A percentile compares a stretch with the other conserved stretches of the same genome.
These are phyloP conservation scores for Crotalus viridis DNA, from an alignment of 2,113 vertebrate species.

Conservation along the genomic window DNA sequence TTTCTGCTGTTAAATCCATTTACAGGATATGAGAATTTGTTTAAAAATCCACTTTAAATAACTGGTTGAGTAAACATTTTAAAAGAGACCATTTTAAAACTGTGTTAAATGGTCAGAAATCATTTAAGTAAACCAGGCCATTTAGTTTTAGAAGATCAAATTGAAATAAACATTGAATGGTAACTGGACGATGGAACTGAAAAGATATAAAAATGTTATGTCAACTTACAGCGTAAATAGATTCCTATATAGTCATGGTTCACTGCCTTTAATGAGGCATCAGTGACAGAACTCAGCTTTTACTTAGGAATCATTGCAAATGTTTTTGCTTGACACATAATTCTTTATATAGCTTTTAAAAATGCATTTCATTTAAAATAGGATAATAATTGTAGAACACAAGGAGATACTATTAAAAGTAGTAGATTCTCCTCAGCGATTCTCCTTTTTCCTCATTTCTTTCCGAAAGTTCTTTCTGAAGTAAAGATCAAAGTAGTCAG, in stretches of 20 bases:
- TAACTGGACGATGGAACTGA: neutral
- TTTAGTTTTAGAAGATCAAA: constrained; percentile 9
- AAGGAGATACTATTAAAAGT: neutral
- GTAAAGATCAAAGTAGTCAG: neutral
- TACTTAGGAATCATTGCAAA: constrained; percentile 18
- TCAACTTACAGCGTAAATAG: neutral
- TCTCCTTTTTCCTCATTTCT: neutral
- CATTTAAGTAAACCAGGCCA: neutral
- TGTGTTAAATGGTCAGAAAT: constrained; percentile 7
- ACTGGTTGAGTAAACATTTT: constrained; percentile 28
- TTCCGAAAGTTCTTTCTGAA: neutral
- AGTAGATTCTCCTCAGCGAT: neutral
- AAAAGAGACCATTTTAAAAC: neutral
- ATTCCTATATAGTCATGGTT: neutral
- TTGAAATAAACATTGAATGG: neutral
- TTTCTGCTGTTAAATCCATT: constrained; percentile 29
- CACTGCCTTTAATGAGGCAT: constrained; percentile 20
- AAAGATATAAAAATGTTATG: neutral
- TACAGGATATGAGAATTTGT: constrained; percentile 27
- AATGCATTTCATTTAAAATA: constrained; percentile 23
- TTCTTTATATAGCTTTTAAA: constrained; percentile 10
- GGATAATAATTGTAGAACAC: neutral
- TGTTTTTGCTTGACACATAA: constrained; percentile 18
- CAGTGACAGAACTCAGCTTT: neutral
- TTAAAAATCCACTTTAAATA: constrained; percentile 36